Base-by-base conservation (phyloP, 1,140 invertebrate genomes). In the Eueides isabella region DNA sequence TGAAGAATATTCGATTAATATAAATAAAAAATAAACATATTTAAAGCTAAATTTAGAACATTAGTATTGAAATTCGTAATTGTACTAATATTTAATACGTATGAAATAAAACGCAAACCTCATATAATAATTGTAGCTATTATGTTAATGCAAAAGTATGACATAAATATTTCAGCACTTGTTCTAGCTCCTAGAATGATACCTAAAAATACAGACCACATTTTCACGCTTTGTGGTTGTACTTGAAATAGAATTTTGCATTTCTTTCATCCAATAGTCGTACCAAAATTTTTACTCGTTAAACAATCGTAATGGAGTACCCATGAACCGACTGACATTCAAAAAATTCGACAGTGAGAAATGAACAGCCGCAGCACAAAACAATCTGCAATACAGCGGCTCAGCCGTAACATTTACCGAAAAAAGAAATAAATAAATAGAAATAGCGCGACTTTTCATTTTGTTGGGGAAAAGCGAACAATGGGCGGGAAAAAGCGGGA, bases 391-490 rank as follows among this genome's bases (percentile, higher is more conserved):
- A 79, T 84, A 83, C 80, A 81, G 77, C 76, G 78, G 74, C 76
- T 78, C 80, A 83, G 89, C 81, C 81, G 84, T 85, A 83, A 85
- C 83, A 87, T 89, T 87, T 85, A 85, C 84, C 76, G 78, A 87
- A 89, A 87, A 85, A 82, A 80, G 80, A 88, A 87, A 86, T 84
- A 83, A 85, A 87, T 85, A 89, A 88, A 90, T 81, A 85, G 82
- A 85, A 91, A 87, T 84, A 83, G 87, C 84, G 81, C 85, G 89
- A 92, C 88, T 92, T 92, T 92, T 92, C 91, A 92, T 92, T 92
- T 91, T 92, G 88, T 89, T 85, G 90, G 88, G 84, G 86, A 86
- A 88, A 91, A 89, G 88, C 86, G 89, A 90, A 93, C 91, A 93
- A 93, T 93, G 84, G 89, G 84, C 85, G 87, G 87, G 88, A 91